phyloP scores from a whole-genome alignment of 2,113 vertebrate genomes.

The Oreochromis spilurus region DNA sequence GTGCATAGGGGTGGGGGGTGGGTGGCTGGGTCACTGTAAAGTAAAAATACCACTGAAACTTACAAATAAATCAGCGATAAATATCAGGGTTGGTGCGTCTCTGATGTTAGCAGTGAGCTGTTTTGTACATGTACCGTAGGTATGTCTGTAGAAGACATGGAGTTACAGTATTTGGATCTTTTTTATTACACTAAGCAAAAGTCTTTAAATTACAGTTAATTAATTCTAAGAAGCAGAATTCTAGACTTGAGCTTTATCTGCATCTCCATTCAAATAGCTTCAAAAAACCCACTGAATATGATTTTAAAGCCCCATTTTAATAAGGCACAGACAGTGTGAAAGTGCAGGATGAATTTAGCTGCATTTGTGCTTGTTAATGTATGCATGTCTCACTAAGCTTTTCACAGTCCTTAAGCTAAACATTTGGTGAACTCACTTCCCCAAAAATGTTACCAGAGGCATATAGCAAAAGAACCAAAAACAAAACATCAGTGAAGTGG shows the following conservation, averaged over 20 bases:
- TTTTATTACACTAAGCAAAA: not conserved
- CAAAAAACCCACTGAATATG: not conserved
- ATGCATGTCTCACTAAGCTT: not conserved
- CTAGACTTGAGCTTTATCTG: not conserved
- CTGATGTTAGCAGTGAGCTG: not conserved
- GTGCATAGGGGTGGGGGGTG: too few species aligned
- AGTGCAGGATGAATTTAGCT: not conserved
- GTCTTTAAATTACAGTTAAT: not conserved
- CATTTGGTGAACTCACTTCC: not conserved
- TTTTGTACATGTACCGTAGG: not conserved
- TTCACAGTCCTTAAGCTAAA: not conserved
- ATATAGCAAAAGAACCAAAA: not conserved
- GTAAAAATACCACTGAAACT: not conserved
- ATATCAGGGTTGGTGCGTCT: not conserved
- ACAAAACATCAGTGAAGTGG: not conserved
- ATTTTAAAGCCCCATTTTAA: not conserved
- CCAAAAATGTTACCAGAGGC: not conserved
- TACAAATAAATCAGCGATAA: not conserved
- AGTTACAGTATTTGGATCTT: not conserved
- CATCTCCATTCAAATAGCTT: not conserved
- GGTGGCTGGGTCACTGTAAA: not conserved
- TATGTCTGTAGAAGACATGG: not conserved
- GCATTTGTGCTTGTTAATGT: not conserved
- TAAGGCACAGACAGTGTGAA: not conserved
- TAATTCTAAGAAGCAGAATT: not conserved